phyloP scores from a whole-genome alignment of 2,888 invertebrate genomes.

The Blastobasis lacticolella region DNA sequence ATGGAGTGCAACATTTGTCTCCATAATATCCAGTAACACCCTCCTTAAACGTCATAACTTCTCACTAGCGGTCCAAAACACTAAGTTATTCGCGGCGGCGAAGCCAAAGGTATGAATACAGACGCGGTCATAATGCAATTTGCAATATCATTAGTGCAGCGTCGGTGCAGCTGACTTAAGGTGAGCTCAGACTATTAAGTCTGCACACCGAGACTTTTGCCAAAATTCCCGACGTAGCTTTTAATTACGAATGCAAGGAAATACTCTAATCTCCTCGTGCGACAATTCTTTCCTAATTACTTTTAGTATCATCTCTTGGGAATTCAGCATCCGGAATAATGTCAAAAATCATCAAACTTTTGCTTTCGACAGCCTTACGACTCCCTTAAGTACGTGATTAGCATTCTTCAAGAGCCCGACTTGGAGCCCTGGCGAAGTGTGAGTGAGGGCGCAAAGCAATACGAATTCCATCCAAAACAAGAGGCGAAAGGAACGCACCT shows the following conservation, averaged over 20 bases:
- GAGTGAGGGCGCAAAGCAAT: not conserved
- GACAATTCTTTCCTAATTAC: too few relatives aligned
- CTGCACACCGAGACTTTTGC: not conserved
- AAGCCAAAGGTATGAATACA: constrained; percentile 35
- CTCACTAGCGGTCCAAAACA: constrained; percentile 18
- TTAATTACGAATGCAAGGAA: not conserved
- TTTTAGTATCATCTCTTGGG: too few relatives aligned
- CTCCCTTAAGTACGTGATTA: too few relatives aligned
- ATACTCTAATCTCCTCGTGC: too few relatives aligned
- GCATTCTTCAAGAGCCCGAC: too few relatives aligned
- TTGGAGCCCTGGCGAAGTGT: too few relatives aligned
- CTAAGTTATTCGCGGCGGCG: constrained; percentile 20
- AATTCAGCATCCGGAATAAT: too few relatives aligned
- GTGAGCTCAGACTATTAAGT: not conserved
- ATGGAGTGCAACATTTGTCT: not conserved
- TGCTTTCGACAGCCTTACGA: too few relatives aligned
- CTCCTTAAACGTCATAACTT: constrained; percentile 4
- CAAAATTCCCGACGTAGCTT: not conserved
- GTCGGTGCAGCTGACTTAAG: not conserved
- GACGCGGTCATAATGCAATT: constrained; percentile 40
- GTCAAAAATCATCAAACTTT: too few relatives aligned
- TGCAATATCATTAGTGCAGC: constrained; percentile 50
- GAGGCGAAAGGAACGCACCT: not conserved
- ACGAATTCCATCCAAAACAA: not conserved
- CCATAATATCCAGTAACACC: not conserved